Percentiles rank a stretch among this genome's conserved stretches.
Conservation (phyloP, 1,140 invertebrate genomes). For the Nasonia longicornis region DNA sequence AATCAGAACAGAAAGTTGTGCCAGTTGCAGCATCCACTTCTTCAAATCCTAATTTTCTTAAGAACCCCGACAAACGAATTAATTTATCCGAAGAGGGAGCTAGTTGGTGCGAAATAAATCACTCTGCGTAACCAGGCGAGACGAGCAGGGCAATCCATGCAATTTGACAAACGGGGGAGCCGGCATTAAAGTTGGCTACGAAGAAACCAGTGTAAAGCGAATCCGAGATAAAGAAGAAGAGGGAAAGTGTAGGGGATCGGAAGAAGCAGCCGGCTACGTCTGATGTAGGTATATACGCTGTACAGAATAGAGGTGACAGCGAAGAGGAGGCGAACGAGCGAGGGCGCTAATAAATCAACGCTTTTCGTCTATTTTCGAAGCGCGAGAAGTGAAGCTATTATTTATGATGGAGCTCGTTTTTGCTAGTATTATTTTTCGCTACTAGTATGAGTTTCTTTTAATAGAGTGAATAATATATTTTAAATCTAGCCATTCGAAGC, state of each 20-base stretch:
- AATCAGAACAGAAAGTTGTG: neutral
- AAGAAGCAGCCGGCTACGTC: slow-evolving; percentile 37
- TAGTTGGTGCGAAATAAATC: slow-evolving; percentile 27
- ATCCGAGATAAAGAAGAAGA: slow-evolving; percentile 44
- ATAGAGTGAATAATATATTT: no score
- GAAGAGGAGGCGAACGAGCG: slow-evolving; percentile 37
- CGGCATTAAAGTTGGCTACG: slow-evolving; percentile 36
- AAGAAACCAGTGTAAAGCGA: slow-evolving; percentile 26
- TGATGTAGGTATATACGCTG: no score
- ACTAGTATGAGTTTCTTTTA: no score
- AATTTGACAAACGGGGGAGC: slow-evolving; percentile 41
- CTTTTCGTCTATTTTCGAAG: slow-evolving; percentile 52
- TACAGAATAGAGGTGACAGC: slow-evolving; percentile 47
- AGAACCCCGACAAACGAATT: slow-evolving; percentile 43
- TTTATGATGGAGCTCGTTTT: no score
- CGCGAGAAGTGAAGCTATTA: no score
- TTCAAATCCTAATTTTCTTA: neutral
- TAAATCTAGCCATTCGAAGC: no score
- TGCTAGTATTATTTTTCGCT: no score
- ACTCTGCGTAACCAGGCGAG: slow-evolving; percentile 6
- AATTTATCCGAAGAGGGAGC: slow-evolving; percentile 5
- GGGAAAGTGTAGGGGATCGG: slow-evolving; percentile 38
- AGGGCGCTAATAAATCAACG: slow-evolving; percentile 49
- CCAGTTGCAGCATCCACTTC: neutral
- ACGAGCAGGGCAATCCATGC: slow-evolving; percentile 23